phyloP scores from a whole-genome alignment of 2,113 vertebrate species.

The Chloebia gouldiae region DNA sequence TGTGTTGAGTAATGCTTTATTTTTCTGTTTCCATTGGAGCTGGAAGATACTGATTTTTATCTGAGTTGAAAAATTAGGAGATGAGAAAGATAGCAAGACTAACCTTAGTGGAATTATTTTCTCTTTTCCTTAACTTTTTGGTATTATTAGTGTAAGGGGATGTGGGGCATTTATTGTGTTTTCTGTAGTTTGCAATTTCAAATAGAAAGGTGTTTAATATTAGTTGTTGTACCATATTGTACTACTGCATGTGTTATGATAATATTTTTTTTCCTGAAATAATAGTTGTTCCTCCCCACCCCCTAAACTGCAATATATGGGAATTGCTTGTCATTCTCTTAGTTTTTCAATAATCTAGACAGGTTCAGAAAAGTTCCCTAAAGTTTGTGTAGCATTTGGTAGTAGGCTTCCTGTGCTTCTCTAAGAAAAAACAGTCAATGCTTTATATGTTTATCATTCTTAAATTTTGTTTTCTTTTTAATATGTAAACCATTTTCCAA shows the following conservation, averaged over 20 bases:
- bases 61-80: background rate
- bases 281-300: fast-evolving
- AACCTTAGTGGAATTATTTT: background rate
- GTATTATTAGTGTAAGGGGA: background rate
- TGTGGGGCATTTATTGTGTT: background rate
- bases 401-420: background rate
- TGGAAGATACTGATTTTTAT: background rate
- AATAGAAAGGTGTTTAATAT: background rate
- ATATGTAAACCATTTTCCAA: slow-evolving; percentile 2
- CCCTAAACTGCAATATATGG: background rate
- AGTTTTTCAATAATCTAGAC: background rate
- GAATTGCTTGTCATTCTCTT: background rate
- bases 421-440: background rate
- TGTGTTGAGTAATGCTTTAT: background rate
- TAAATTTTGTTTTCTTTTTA: slow-evolving; percentile 37
- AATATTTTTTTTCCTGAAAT: background rate
- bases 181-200: background rate
- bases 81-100: background rate
- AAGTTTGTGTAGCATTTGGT: background rate
- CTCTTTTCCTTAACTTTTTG: background rate
- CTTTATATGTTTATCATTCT: background rate
- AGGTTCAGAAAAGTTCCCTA: background rate
- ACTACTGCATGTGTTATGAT: background rate
- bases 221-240: background rate
- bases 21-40: background rate